phyloP scores from a whole-genome alignment of 1,140 invertebrate genomes.

The Patella vulgata region DNA sequence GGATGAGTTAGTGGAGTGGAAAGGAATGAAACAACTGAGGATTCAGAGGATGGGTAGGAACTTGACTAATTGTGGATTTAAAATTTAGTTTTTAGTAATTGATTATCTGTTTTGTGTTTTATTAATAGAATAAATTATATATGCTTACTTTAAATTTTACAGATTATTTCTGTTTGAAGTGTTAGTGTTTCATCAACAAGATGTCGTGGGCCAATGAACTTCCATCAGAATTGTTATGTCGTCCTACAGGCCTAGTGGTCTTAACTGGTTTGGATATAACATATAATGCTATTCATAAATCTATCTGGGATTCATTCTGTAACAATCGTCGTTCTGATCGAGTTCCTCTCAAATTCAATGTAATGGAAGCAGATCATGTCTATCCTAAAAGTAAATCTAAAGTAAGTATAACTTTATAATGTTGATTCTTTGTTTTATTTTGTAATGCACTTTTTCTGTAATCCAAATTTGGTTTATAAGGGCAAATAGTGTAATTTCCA shows the following conservation, averaged over 20 bases:
- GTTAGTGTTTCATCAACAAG: too few species aligned
- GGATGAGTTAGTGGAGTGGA: too few species aligned
- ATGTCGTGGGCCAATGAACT: slow-evolving; percentile 68
- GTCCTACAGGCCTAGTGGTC: slow-evolving; percentile 84
- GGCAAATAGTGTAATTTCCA: too few species aligned
- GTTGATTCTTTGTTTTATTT: neutral
- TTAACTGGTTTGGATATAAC: slow-evolving; percentile 86
- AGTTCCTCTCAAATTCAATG: slow-evolving; percentile 85
- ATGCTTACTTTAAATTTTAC: too few species aligned
- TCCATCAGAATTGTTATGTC: slow-evolving; percentile 74
- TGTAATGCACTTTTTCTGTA: neutral
- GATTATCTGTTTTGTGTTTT: too few species aligned
- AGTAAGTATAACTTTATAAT: slow-evolving; percentile 63
- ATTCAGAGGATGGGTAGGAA: too few species aligned
- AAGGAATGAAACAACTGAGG: too few species aligned
- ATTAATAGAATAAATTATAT: too few species aligned
- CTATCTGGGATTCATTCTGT: slow-evolving; percentile 92
- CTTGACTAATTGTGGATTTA: too few species aligned
- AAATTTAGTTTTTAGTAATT: too few species aligned
- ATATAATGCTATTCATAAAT: slow-evolving; percentile 86
- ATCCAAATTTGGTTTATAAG: too few species aligned
- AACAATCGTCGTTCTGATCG: slow-evolving; percentile 82
- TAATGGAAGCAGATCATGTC: slow-evolving; percentile 77
- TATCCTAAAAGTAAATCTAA: slow-evolving; percentile 92
- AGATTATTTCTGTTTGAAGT: too few species aligned